Percentiles rank a stretch among this genome's conserved stretches.
Conservation (phyloP, 1,140 invertebrate species). For the Tachypleus tridentatus region DNA sequence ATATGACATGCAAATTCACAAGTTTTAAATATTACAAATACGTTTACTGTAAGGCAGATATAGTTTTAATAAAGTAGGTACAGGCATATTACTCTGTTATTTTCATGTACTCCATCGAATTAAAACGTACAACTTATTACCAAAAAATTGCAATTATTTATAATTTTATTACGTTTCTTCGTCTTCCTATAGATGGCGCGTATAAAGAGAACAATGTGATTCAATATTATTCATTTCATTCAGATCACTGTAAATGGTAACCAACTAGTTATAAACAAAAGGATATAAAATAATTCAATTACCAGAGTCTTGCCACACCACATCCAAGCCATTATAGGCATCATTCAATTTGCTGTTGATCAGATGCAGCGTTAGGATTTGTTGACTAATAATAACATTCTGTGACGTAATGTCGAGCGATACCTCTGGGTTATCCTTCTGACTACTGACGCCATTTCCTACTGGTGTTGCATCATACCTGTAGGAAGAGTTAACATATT, state of each 20-base stretch:
- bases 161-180: neutral
- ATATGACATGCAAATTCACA: neutral
- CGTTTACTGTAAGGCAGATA: no score
- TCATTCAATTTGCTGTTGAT: conserved; percentile 68
- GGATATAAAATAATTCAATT: neutral
- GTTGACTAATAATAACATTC: conserved; percentile 49
- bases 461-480: neutral
- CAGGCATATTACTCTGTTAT: no score
- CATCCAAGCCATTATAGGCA: conserved; percentile 78
- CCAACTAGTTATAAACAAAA: neutral
- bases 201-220: neutral
- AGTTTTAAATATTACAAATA: neutral
- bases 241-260: no score
- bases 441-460: conserved; percentile 23
- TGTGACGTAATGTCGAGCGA: conserved; percentile 36
- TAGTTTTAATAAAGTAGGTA: no score
- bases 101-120: neutral
- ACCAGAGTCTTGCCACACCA: conserved; percentile 51
- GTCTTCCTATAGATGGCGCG: neutral
- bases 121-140: neutral
- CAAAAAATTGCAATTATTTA: neutral
- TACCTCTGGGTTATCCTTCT: conserved; percentile 56
- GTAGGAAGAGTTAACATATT: neutral
- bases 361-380: conserved; percentile 59
- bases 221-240: neutral